Conservation (phyloP, 2,113 vertebrate species). For the Trachemys scripta region DNA sequence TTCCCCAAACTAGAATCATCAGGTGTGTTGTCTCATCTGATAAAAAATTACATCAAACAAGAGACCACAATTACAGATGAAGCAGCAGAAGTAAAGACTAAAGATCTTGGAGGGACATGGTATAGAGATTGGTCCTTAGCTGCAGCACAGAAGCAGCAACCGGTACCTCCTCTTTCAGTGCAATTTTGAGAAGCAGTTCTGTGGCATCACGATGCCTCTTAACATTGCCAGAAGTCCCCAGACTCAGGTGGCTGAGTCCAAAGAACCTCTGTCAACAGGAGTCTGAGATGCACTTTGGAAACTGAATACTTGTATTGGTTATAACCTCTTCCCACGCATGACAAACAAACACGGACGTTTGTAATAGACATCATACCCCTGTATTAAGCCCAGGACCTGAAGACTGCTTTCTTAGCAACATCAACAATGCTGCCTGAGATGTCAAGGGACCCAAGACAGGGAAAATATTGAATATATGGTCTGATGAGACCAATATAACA, state of each 20-base stretch:
- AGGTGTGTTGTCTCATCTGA: constrained; percentile 17
- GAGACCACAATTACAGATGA: constrained; percentile 9
- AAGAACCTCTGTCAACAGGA: neutral
- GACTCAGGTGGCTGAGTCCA: neutral
- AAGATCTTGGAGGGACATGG: constrained; percentile 1
- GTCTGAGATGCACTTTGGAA: neutral
- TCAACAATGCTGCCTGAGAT: constrained; percentile 14
- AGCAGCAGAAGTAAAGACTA: neutral
- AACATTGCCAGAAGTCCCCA: neutral
- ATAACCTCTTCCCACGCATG: neutral
- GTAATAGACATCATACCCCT: neutral
- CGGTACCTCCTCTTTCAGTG: rapidly evolving
- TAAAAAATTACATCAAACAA: constrained; percentile 18
- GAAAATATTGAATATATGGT: neutral
- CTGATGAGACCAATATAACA: neutral
- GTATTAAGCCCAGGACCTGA: neutral
- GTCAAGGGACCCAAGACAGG: constrained; percentile 1
- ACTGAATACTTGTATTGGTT: neutral
- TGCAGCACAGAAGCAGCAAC: neutral
- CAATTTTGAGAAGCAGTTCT: neutral
- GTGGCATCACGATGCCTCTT: neutral
- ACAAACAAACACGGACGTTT: neutral
- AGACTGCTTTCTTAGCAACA: neutral
- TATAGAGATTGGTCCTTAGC: neutral
- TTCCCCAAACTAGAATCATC: constrained; percentile 1